Base-by-base conservation (phyloP, 2,888 invertebrate species). In the Amphimallon solstitiale region DNA sequence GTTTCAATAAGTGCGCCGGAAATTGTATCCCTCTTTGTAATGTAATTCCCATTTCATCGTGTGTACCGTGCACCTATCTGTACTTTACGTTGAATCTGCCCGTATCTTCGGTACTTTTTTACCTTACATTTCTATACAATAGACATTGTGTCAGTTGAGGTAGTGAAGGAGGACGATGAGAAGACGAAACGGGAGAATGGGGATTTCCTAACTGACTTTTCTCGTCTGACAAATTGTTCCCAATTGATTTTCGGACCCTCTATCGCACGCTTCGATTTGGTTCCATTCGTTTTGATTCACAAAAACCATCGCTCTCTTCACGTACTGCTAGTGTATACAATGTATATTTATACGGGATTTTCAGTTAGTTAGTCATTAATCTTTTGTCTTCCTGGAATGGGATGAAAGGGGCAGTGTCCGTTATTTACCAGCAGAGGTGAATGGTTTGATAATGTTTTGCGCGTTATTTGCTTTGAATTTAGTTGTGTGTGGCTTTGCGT, bases 1-100 rank as follows among this genome's bases (percentile, higher is more conserved):
- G 72, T 72, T 71, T 71, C 70, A 66, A 66, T 66, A 71, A 71
- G 64, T 64, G 61, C 62, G 64, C 51, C 70, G 69, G 70, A 71
- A 70, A 71, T 72, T 71, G 65, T 68, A 61, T 67, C 61, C 68
- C 65, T 68, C 67, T 68, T 70, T 59, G 56, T 43, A 59, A 59
- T 12, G 56, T 43, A 19, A 59, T 9, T 29, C 43, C 43, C 29
- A 59, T 21, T 40, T 54, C 35, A 3, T 51, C n/a, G 19, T 2
- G 19, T 45, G 17, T n/a, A n/a, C n/a, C n/a, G n/a, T 19, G 17
- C 19, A 2, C 19, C 19, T 45, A 2, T 45, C 19, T 19, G 19
- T 45, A 17, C 6, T 4, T n/a, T 9, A 5, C 45, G 17, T 45
- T 40, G n/a, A n/a, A n/a, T 3, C 29, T 29, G 29, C 9, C 9